A percentile compares a stretch with the other conserved stretches of the same genome.
Evolutionary conservation across 2,888 invertebrate genomes (phyloP).

Genomic region (Apamea anceps): DNA sequence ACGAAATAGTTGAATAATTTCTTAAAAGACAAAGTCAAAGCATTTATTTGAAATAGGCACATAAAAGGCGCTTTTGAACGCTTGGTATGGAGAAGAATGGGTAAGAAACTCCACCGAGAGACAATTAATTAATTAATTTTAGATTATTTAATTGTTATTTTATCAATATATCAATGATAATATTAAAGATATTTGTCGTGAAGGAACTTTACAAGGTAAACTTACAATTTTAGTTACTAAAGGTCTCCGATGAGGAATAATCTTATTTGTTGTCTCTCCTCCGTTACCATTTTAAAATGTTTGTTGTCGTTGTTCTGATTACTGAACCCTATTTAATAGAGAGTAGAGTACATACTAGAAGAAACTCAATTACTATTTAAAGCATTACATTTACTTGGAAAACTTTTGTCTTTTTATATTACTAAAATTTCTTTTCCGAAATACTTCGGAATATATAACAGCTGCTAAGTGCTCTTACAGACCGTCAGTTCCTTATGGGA

Average conservation of each 20-base stretch:
- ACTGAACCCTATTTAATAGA: neutral
- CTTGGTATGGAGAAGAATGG: neutral
- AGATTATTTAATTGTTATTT: no score
- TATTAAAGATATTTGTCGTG: no score
- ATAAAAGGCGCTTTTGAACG: neutral
- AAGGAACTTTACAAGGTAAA: no score
- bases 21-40: neutral
- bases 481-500: constrained; percentile 44
- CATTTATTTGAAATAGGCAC: neutral
- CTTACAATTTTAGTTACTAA: no score
- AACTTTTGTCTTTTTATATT: constrained; percentile 18
- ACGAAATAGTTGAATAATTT: neutral
- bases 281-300: neutral
- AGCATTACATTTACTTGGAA: constrained; percentile 3
- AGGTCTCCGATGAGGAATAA: no score
- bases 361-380: neutral
- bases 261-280: no score
- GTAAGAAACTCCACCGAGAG: neutral
- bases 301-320: neutral
- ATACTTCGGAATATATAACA: constrained; percentile 41
- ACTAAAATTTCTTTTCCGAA: constrained; percentile 18
- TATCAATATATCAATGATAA: no score
- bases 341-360: neutral
- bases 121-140: no score
- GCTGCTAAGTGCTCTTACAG: constrained; percentile 29